Evolutionary conservation across 2,888 invertebrate species (phyloP).

Genomic region (Acanthococcus lagerstroemiae): DNA sequence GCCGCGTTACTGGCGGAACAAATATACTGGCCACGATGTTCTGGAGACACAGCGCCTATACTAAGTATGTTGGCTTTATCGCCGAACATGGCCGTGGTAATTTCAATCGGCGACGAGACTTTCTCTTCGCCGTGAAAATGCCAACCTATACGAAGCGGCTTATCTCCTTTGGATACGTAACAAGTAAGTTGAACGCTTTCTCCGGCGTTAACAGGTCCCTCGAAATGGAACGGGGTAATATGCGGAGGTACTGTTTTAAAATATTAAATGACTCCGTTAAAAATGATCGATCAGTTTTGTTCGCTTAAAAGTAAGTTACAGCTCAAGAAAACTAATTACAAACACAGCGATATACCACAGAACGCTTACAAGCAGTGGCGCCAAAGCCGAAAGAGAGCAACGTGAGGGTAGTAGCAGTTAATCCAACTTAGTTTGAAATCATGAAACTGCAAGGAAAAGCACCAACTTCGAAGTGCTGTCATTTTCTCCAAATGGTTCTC

Average conservation of each 20-base stretch:
- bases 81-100: constrained; percentile 40
- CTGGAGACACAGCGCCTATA: constrained; percentile 57
- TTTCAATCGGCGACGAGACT: constrained; percentile 31
- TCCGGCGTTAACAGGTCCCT: constrained; percentile 57
- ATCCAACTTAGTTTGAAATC: too few relatives aligned
- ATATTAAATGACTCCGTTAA: too few relatives aligned
- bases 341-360: too few relatives aligned
- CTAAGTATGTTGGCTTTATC: constrained; percentile 51
- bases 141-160: constrained; percentile 63
- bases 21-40: constrained; percentile 64
- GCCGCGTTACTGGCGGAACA: constrained; percentile 64
- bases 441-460: too few relatives aligned
- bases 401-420: too few relatives aligned
- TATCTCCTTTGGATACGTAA: constrained; percentile 61
- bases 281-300: too few relatives aligned
- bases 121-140: constrained; percentile 38
- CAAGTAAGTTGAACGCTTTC: constrained; percentile 59
- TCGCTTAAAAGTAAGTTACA: too few relatives aligned
- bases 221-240: constrained; percentile 59
- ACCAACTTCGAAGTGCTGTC: too few relatives aligned
- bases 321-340: too few relatives aligned
- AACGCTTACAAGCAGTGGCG: too few relatives aligned
- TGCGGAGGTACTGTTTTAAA: constrained; percentile 66
- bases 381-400: too few relatives aligned
- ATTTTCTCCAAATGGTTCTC: too few relatives aligned